Conservation (phyloP, 1,140 invertebrate species). For the Kradibia gibbosae region DNA sequence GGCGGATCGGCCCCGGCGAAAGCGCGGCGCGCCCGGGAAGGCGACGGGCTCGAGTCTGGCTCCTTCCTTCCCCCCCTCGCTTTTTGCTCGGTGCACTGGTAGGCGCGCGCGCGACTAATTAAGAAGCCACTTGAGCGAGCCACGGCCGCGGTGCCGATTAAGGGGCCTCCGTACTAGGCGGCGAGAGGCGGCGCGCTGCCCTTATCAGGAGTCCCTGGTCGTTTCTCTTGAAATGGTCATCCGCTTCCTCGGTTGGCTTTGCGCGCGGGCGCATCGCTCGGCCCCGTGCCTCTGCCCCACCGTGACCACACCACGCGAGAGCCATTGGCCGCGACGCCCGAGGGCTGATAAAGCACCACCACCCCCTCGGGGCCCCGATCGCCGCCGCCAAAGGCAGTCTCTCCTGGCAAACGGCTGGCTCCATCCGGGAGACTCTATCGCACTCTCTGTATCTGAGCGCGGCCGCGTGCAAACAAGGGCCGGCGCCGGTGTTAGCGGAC, state of each 20-base stretch:
- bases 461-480: background rate
- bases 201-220: background rate
- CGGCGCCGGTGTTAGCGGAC: background rate
- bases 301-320: background rate
- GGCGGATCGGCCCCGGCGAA: background rate
- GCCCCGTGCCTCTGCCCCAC: background rate
- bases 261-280: background rate
- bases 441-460: constrained; percentile 4
- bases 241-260: background rate
- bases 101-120: background rate
- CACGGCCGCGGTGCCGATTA: constrained; percentile 12
- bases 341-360: too few relatives aligned
- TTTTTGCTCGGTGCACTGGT: background rate
- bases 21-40: background rate
- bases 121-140: background rate
- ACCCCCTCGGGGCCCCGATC: too few relatives aligned
- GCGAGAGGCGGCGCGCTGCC: background rate
- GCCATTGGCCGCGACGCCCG: too few relatives aligned
- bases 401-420: background rate
- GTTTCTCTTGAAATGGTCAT: too few relatives aligned
- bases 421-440: background rate
- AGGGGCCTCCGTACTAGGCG: constrained; percentile 6
- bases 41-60: background rate
- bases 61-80: too few relatives aligned
- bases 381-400: constrained; percentile 1